Evolutionary conservation across 2,797 vertebrate genomes (phyloP), one percentile per base, ranked within the genome.

Genomic region (Lemur catta): DNA sequence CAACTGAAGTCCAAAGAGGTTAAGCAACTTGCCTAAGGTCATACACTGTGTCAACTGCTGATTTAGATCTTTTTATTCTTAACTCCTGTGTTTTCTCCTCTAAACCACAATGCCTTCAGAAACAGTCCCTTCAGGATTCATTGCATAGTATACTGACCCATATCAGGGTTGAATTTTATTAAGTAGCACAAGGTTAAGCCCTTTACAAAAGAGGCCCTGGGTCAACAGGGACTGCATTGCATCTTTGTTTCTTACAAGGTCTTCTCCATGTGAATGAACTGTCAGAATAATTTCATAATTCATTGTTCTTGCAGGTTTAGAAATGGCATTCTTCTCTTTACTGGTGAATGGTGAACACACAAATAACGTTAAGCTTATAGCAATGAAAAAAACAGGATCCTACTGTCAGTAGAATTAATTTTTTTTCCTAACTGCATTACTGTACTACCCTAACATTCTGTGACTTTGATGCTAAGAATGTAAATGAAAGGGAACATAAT

Each of bases 261-360:
- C 87, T 92, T 93, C 89, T 95, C 63, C 57, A 85, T 96, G 76
- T 84, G 43, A 97, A 93, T 93, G 38, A 80, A 69, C 87, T 95
- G 81, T 97, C 97, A 71, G 63, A 84, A 92, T 96, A 96, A 94
- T 91, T 96, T 87, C n/a, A 80, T 87, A 95, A 94, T 95, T 89
- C 74, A 94, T 90, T 93, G 76, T 89, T 89, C 65, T 65, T 95
- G 81, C 3, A 12, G 18, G 28, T 92, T 93, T 95, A 35, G 41
- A 80, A 91, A 65, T 18, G 52, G 30, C 15, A 75, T 78, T 57
- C 33, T 33, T 48, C 15, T 92, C 26, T 89, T 93, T 92, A 71
- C 43, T 71, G 50, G 30, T 69, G 38, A 95, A 79, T 69, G 35
- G 46, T 30, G 46, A 95, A 81, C 38, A 82, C 30, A 28, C 20